Evolutionary conservation across 2,113 vertebrate genomes (phyloP).

Genomic region (Turnix velox): DNA sequence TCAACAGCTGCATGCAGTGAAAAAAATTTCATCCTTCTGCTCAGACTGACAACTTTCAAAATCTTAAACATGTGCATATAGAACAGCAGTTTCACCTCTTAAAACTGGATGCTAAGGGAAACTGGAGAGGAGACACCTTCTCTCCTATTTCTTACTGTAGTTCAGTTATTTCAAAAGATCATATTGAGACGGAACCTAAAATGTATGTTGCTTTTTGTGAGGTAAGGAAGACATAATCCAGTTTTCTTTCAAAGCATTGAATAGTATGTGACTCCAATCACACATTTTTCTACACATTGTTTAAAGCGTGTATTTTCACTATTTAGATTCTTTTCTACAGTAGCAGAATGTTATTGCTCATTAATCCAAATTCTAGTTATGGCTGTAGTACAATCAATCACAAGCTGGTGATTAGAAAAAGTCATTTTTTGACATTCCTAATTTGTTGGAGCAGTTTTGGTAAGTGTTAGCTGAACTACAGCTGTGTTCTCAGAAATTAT

Average conservation of each 20-base stretch:
- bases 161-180: not conserved
- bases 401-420: not conserved
- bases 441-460: not conserved
- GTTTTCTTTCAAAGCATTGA: not conserved
- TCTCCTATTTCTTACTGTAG: not conserved
- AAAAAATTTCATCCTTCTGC: not conserved
- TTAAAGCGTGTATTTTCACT: not conserved
- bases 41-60: not conserved
- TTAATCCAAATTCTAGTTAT: not conserved
- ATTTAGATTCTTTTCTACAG: not conserved
- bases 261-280: not conserved
- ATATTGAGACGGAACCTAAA: not conserved
- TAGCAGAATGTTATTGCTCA: not conserved
- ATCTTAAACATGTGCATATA: not conserved
- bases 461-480: not conserved
- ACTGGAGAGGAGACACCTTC: not conserved
- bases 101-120: not conserved
- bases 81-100: not conserved
- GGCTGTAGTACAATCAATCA: not conserved
- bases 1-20: accelerated
- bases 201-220: not conserved
- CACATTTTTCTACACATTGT: not conserved
- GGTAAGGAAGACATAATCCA: not conserved
- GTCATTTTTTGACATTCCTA: not conserved
- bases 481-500: not conserved